These are phyloP conservation scores for Adelosebastes latens DNA, from an alignment of 2,797 vertebrate species.

Conservation along the genomic window DNA sequence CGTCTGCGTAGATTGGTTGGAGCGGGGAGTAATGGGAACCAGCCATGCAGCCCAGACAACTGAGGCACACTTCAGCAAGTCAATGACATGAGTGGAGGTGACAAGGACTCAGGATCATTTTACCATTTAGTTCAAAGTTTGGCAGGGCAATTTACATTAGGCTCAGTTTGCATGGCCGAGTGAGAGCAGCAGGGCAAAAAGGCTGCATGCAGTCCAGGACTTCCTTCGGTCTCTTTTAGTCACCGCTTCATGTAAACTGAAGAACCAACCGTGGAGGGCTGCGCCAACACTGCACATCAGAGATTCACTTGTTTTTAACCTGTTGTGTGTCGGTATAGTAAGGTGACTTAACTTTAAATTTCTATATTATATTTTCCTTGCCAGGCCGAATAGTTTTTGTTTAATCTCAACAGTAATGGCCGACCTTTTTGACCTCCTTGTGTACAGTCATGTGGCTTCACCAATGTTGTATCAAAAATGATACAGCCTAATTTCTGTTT, in stretches of 20 bases:
- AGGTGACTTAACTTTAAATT: background rate
- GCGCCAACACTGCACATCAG: background rate
- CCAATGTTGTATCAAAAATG: background rate
- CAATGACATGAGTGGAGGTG: constrained; percentile 82
- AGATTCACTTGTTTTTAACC: background rate
- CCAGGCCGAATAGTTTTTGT: background rate
- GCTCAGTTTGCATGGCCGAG: constrained; percentile 67
- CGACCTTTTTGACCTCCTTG: background rate
- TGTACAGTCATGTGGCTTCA: background rate
- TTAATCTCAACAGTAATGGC: background rate
- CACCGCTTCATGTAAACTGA: constrained; percentile 46
- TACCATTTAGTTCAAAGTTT: constrained; percentile 79
- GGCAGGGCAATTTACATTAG: constrained; percentile 79
- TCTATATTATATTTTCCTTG: background rate
- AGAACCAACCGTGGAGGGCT: background rate
- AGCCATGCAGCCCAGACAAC: constrained; percentile 65
- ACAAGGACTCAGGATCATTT: constrained; percentile 82
- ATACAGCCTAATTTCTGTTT: background rate
- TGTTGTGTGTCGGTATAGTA: background rate
- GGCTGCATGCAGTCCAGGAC: constrained; percentile 32
- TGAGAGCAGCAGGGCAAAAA: constrained; percentile 55
- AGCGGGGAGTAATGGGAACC: constrained; percentile 78
- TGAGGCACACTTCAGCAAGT: constrained; percentile 71
- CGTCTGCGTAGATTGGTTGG: constrained; percentile 65
- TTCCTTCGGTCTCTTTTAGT: constrained; percentile 55